Evolutionary conservation across 2,113 vertebrate species (phyloP), one percentile per base, ranked within the genome.

Genomic region (Xiphias gladius): DNA sequence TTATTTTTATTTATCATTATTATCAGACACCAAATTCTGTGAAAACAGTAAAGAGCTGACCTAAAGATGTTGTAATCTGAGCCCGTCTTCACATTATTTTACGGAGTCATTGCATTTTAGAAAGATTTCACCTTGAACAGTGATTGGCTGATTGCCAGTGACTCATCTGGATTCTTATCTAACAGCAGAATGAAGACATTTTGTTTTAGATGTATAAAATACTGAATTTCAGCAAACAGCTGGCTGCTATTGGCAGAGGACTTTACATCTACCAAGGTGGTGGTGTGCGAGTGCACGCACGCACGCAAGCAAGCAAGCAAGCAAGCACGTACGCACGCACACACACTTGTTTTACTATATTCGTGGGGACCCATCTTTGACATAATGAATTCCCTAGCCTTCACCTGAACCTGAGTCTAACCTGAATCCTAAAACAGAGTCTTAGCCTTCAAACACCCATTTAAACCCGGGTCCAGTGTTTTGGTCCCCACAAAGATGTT

Each of bases 1-100:
- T 17, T 17, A 9, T 17, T 13, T 7, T 43, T 43, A 43, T 43
- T 22, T 7, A 50, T 69, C 14, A 2, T 20, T 20, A 16, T 32
- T 22, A 12, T 62, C 59, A 62, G 59, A 37, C 17, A 62, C 3
- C 19, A 50, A 54, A 24, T 43, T 58, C 14, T 39, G 0, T 62
- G 28, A 26, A n/a, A 32, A 61, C 22, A 54, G 22, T 37, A 26
- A 65, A 65, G 39, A 8, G 24, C 3, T 61, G 16, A 57, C 22
- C 20, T 68, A 41, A 32, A 64, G 39, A 37, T 77, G 28, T 9
- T 61, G 39, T 55, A 76, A 63, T 71, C 83, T 65, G 54, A 78
- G 35, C 41, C 71, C 0, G 3, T 32, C 17, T 69, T 62, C 11
- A 52, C 16, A 22, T 64, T 22, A 65, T 70, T 24, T 28, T 63